Evolutionary conservation across 2,888 invertebrate genomes (phyloP), one percentile per base, ranked within the genome.

Genomic region (Furcula furcula): DNA sequence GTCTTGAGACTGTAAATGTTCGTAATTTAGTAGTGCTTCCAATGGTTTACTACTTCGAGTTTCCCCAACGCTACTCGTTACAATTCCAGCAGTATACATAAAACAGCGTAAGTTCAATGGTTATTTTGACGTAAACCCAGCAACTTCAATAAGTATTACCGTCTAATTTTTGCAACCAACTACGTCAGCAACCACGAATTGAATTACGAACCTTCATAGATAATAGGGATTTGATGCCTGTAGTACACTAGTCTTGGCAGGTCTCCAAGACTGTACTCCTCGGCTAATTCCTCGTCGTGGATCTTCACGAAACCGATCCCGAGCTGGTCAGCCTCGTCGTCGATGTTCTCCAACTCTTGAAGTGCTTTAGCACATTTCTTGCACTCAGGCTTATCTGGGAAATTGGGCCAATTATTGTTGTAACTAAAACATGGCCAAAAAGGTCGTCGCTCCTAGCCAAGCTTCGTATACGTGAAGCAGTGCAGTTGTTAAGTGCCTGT

Each of bases 271-370:
- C 95, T 97, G 89, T 97, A 97, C 87, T 97, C 97, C 68, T 96
- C 96, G 45, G 97, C 96, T 55, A 97, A 90, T 63, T 93, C 92
- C 81, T 97, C 95, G 74, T 97, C 97, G 67, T 96, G 95, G 71
- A 97, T 97, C 87, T 97, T 97, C 47, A 97, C 97, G 79, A 97
- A 97, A 55, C 97, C 97, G 68, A 97, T 97, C 46, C 96, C 97
- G 50, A 97, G 91, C 77, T 97, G 96, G 83, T 97, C 97, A 19
- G 97, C 97, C 80, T 97, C 97, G 67, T 97, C 97, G 72, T 97
- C 97, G 72, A 97, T 97, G 86, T 97, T 97, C 83, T 97, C 97
- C 79, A 97, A 79, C 83, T 97, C 97, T 83, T 95, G 94, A 46
- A 97, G 90, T 35, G 96, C 97, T 84, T 95, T 97, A 40, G 95